Base-by-base conservation (phyloP, 2,888 invertebrate species). In the Dasypogon diadema region DNA sequence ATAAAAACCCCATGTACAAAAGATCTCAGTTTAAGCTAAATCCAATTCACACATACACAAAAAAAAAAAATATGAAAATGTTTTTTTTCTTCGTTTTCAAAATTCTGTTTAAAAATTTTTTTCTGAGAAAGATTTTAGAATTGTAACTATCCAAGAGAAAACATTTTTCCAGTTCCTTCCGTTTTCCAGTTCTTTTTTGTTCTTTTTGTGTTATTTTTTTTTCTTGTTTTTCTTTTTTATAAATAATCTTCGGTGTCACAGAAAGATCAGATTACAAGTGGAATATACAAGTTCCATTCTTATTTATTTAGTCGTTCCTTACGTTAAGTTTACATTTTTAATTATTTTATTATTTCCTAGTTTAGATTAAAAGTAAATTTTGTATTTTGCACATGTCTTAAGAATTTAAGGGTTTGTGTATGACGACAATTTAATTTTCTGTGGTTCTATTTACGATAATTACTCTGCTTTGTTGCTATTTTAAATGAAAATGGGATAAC, bases 361-460 rank as follows among this genome's bases (percentile, higher is more conserved):
- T 58, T 54, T 22, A 46, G 55, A 37, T 63, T 42, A 55, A 76
- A 74, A 74, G 26, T 34, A 60, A 48, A 37, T 54, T 73, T 76
- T 70, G 68, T 75, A 42, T 68, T 76, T 51, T 58, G 58, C 42
- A 58, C 54, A 55, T 76, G 51, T 76, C 42, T 48, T 56, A 51
- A 51, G 16, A 24, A 12, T 76, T 54, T 48, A 58, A 74, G 55
- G 63, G 63, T 70, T 46, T 77, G 77, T 77, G 77, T 77, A 77
- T 77, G 77, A 77, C 77, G 77, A 77, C 77, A 77, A 65, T 77
- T 55, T 34, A 72, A 46, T 51, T 70, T 74, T 48, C 51, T 73
- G 70, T 68, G 60, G 58, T 74, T 74, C 51, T 37, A 51, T 77
- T 63, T 34, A 16, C 63, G 63, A 60, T 76, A 5, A 55, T 76